These are phyloP conservation scores for Dipodomys stephensi DNA, from an alignment of 2,113 vertebrate genomes.

Conservation along the genomic window DNA sequence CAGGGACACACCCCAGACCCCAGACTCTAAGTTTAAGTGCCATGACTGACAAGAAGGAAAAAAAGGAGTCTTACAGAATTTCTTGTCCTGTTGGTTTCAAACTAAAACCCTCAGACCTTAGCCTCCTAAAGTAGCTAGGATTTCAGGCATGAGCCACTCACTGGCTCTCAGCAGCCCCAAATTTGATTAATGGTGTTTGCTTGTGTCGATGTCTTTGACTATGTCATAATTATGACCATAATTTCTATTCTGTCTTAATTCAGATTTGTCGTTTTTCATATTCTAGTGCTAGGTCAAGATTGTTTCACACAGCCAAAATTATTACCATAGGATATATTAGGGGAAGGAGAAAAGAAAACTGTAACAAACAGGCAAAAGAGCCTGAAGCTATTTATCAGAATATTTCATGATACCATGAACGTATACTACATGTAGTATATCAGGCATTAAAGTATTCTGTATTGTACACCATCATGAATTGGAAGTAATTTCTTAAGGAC, in stretches of 20 bases:
- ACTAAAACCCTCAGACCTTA: not conserved
- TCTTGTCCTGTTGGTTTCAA: not conserved
- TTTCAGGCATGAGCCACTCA: not conserved
- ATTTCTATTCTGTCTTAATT: slow-evolving; percentile 67
- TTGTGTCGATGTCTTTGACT: slow-evolving; percentile 48
- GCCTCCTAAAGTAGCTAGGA: not conserved
- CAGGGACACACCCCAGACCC: no score
- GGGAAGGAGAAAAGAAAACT: not conserved
- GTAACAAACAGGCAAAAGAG: not conserved
- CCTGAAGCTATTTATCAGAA: not conserved
- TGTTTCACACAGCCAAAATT: slow-evolving; percentile 73
- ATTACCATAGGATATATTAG: slow-evolving; percentile 79
- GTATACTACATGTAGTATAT: not conserved
- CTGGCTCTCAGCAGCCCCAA: not conserved
- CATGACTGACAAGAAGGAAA: no score
- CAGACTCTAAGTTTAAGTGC: no score
- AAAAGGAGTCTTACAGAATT: not conserved
- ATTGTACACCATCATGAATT: not conserved
- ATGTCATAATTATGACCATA: slow-evolving; percentile 31
- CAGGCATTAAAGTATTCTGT: not conserved
- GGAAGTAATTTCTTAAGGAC: not conserved
- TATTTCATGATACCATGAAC: not conserved
- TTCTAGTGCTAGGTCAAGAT: slow-evolving; percentile 73
- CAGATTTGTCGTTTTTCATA: slow-evolving; percentile 63
- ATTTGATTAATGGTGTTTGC: slow-evolving; percentile 40